Evolutionary conservation across 2,888 invertebrate genomes (phyloP).

Genomic region (Drosophila gaucha): DNA sequence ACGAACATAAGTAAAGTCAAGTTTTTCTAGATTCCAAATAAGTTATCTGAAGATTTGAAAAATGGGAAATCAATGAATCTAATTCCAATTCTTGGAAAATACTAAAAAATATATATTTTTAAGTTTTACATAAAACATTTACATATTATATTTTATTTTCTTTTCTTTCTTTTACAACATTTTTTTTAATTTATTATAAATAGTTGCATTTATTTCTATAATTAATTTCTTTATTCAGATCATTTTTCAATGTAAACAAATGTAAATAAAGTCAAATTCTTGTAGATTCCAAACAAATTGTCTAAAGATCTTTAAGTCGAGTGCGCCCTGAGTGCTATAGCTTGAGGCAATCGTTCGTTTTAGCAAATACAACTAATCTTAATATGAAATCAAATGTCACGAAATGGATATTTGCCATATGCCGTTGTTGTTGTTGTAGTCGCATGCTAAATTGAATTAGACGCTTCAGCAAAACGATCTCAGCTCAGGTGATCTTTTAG

Average conservation of each 20-base stretch:
- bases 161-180: too few species aligned
- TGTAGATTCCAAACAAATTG: constrained; percentile 54
- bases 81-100: too few species aligned
- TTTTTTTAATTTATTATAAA: too few species aligned
- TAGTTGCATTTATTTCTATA: not conserved
- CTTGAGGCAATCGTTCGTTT: constrained; percentile 12
- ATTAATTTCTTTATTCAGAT: not conserved
- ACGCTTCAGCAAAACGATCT: constrained; percentile 22
- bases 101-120: too few species aligned
- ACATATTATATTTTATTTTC: too few species aligned
- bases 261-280: not conserved
- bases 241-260: not conserved
- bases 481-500: constrained; percentile 63
- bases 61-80: too few species aligned
- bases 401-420: constrained; percentile 69
- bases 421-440: constrained; percentile 14
- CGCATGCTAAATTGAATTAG: constrained; percentile 67
- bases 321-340: not conserved
- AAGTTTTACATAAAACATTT: too few species aligned
- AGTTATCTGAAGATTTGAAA: too few species aligned
- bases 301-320: constrained; percentile 41
- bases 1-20: too few species aligned
- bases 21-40: too few species aligned
- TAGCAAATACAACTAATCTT: constrained; percentile 51
- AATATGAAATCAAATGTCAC: constrained; percentile 78